phyloP scores from a whole-genome alignment of 2,888 invertebrate genomes.

The Chaitophorus viminalis region DNA sequence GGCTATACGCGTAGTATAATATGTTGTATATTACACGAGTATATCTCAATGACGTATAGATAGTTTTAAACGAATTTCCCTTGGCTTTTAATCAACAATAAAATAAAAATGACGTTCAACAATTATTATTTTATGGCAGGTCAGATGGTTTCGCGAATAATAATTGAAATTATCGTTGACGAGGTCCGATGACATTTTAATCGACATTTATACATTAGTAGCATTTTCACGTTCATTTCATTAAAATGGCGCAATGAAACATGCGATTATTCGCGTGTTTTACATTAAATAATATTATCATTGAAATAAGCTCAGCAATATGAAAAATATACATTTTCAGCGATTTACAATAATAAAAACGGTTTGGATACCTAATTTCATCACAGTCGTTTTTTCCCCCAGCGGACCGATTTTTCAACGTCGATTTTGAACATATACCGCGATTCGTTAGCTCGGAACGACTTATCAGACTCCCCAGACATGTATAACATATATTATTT shows the following conservation, averaged over 20 bases:
- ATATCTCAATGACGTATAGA: slow-evolving; percentile 26
- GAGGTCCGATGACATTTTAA: background rate
- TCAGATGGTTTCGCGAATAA: background rate
- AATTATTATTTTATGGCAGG: background rate
- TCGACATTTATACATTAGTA: background rate
- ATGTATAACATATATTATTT: background rate
- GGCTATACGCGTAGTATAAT: background rate
- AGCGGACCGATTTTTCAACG: background rate
- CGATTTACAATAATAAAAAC: too few relatives aligned
- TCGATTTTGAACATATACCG: background rate
- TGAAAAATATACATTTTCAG: too few relatives aligned
- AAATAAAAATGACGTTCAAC: background rate
- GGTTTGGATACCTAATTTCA: background rate
- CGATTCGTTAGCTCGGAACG: too few relatives aligned
- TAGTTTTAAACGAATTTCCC: slow-evolving; percentile 37
- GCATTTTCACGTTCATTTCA: background rate
- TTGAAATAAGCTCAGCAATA: too few relatives aligned
- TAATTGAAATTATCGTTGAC: background rate
- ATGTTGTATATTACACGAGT: background rate
- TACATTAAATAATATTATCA: too few relatives aligned
- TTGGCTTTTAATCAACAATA: slow-evolving; percentile 21
- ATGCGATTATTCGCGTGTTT: too few relatives aligned
- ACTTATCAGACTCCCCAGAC: background rate
- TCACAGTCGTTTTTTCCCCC: background rate
- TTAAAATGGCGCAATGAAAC: too few relatives aligned